A percentile compares a stretch with the other conserved stretches of the same genome.
Evolutionary conservation across 2,888 invertebrate species (phyloP).

Genomic region (Zele albiditarsus): DNA sequence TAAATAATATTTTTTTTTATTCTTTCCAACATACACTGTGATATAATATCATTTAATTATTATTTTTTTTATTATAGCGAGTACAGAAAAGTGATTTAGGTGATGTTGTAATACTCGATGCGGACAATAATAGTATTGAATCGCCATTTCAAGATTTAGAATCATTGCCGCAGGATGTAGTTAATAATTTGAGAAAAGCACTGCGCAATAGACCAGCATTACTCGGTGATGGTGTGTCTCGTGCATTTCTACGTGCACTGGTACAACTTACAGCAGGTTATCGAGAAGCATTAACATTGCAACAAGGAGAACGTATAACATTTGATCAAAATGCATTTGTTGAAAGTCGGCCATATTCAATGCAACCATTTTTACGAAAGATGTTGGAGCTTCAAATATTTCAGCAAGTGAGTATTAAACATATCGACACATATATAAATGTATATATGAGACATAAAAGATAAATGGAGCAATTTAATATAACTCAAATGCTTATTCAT

Average conservation of each 20-base stretch:
- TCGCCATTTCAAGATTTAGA: slow-evolving; percentile 94
- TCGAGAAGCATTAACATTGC: slow-evolving; percentile 89
- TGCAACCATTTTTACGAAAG: slow-evolving; percentile 92
- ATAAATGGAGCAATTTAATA: slow-evolving; percentile 18
- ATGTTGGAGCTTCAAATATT: slow-evolving; percentile 96
- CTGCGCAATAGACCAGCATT: slow-evolving; percentile 84
- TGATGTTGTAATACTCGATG: slow-evolving; percentile 95
- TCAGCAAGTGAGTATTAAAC: slow-evolving; percentile 81
- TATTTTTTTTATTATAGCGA: slow-evolving; percentile 75
- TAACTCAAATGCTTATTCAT: slow-evolving; percentile 18
- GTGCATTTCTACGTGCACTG: slow-evolving; percentile 92
- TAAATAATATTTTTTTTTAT: slow-evolving; percentile 18
- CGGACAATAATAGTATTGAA: slow-evolving; percentile 89
- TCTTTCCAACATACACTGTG: slow-evolving; percentile 1
- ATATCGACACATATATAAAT: slow-evolving; percentile 17
- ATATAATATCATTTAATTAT: slow-evolving; percentile 15
- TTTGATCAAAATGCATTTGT: slow-evolving; percentile 92
- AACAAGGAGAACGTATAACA: slow-evolving; percentile 82
- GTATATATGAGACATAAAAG: background rate
- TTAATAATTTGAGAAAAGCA: slow-evolving; percentile 83
- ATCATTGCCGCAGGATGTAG: slow-evolving; percentile 91
- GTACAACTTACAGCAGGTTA: slow-evolving; percentile 97
- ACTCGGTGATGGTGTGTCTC: slow-evolving; percentile 92
- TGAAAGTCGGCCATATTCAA: slow-evolving; percentile 85
- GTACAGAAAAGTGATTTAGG: slow-evolving; percentile 89